A percentile compares a stretch with the other conserved stretches of the same genome.
Conservation (phyloP, 2,888 invertebrate species). For the Epistrophe eligans region DNA sequence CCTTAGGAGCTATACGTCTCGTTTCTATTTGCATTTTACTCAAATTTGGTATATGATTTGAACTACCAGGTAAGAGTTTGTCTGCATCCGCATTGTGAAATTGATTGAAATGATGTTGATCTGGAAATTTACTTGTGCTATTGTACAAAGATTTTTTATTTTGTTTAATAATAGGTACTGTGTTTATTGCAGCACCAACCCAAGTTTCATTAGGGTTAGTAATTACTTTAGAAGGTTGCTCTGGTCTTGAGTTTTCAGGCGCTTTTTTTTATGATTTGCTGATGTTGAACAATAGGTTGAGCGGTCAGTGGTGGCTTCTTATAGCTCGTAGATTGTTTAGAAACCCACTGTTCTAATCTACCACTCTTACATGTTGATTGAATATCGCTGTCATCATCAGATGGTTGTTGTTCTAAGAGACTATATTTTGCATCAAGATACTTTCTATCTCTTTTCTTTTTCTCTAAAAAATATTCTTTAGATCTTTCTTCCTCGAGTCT, state of each 20-base stretch:
- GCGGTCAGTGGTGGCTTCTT: background rate
- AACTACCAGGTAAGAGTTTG: background rate
- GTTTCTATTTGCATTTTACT: background rate
- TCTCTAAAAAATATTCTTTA: background rate
- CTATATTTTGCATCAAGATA: constrained; percentile 5
- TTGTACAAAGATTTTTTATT: background rate
- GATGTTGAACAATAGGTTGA: background rate
- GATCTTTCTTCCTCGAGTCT: background rate
- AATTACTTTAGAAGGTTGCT: background rate
- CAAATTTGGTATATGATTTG: background rate
- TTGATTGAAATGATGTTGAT: background rate
- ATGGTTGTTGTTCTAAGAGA: constrained; percentile 14
- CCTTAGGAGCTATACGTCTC: background rate
- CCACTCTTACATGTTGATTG: background rate
- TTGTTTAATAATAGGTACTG: background rate
- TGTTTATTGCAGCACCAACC: background rate
- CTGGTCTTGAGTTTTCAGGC: background rate
- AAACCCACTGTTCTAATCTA: background rate
- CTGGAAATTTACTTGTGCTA: background rate
- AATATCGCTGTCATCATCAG: background rate
- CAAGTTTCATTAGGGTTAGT: background rate
- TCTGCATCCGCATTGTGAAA: background rate
- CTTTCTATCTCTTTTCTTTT: background rate
- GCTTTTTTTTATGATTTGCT: background rate
- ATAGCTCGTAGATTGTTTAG: background rate